Base-by-base conservation (phyloP, 2,113 vertebrate genomes). In the Columba janthina region DNA sequence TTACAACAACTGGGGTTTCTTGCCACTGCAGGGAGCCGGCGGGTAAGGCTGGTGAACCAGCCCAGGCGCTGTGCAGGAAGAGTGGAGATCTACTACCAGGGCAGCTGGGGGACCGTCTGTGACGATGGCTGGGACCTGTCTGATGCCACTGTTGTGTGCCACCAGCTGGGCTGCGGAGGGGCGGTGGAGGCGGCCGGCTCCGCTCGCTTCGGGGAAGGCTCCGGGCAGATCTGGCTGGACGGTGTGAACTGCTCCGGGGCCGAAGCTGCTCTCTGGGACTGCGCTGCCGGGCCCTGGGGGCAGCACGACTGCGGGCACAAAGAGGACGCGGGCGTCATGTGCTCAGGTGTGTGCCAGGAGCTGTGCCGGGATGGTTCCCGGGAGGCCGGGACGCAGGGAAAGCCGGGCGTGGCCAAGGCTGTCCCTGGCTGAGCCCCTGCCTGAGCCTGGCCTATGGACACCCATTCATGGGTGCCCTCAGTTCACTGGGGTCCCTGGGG, bases 121-220 rank as follows among this genome's bases (percentile, higher is more conserved):
- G 96, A 98, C 15, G 90, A 97, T 26, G 81, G 76, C 77, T 98
- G 97, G 98, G 96, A 97, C 69, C 70, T 96, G 26, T 9, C 3
- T 0, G 96, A 96, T 7, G 95, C 97, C 6, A 48, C 79, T 0
- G 90, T 98, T 15, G 70, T 97, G 19, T 98, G 98, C 90, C 96
- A 18, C n/a, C 96, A 98, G 87, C 90, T 98, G 76, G 87, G 70
- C 60, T 98, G 98, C 3, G 97, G 97, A 11, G n/a, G 28, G 28
- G 97, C 96, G 9, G 4, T 97, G 50, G 79, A 96, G 31, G 94
- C 84, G 12, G 54, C 83, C 0, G 32, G 58, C 16, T 94, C 93
- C 4, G 96, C 96, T 40, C 5, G 50, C 9, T 98, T 97, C 8
- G 94, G 96, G 13, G 46, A 86, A 65, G 97, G 97, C 28, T 62